phyloP scores from a whole-genome alignment of 2,113 vertebrate genomes.

The Nyctereutes procyonoides region DNA sequence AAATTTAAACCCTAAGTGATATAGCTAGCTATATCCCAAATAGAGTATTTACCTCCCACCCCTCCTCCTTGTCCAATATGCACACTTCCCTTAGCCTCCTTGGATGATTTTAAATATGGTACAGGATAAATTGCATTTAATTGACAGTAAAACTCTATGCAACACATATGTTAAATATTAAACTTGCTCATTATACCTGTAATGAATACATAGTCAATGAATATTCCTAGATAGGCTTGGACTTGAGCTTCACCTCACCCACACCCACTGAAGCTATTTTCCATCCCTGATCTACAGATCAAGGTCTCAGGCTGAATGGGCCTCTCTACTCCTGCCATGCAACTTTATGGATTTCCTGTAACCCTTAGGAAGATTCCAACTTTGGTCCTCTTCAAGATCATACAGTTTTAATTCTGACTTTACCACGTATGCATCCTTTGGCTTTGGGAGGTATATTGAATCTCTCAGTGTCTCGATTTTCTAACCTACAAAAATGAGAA shows the following conservation, averaged over 20 bases:
- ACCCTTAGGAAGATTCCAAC: background rate
- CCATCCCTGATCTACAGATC: background rate
- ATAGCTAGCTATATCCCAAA: background rate
- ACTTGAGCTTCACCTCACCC: background rate
- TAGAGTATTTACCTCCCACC: background rate
- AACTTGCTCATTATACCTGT: background rate
- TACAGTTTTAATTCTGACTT: background rate
- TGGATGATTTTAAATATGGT: background rate
- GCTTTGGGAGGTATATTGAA: background rate
- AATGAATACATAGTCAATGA: background rate
- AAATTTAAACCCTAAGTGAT: background rate
- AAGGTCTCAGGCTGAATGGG: background rate
- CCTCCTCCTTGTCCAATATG: rapidly evolving
- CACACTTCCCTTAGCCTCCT: background rate
- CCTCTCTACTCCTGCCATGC: background rate
- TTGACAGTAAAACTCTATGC: background rate
- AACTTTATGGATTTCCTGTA: background rate
- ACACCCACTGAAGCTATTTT: background rate
- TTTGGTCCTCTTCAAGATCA: background rate
- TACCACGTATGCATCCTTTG: background rate
- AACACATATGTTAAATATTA: background rate
- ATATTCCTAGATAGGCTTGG: background rate
- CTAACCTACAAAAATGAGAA: background rate
- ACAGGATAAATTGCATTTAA: background rate
- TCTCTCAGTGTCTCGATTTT: background rate